phyloP scores from a whole-genome alignment of 2,888 invertebrate genomes.

The Sinodicranocentrus sp. region DNA sequence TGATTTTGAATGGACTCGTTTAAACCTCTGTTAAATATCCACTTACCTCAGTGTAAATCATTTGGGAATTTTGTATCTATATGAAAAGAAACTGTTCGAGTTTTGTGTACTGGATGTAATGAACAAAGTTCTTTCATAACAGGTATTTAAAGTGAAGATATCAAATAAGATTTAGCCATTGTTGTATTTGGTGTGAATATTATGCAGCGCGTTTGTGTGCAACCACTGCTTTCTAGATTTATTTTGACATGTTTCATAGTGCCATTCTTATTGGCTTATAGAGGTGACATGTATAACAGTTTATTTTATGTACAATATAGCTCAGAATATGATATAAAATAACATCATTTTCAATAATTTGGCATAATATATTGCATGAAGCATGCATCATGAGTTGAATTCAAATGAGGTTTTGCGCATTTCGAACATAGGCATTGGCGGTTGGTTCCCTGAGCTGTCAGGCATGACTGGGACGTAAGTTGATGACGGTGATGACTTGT shows the following conservation, averaged over 20 bases:
- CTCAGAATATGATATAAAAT: constrained; percentile 44
- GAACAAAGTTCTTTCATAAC: too few relatives aligned
- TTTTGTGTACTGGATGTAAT: too few relatives aligned
- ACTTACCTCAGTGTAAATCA: too few relatives aligned
- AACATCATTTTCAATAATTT: constrained; percentile 65
- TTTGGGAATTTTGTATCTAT: too few relatives aligned
- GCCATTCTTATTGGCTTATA: background rate
- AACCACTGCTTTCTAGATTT: too few relatives aligned
- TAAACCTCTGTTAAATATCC: too few relatives aligned
- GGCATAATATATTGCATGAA: constrained; percentile 57
- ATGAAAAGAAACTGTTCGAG: too few relatives aligned
- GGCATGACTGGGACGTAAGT: constrained; percentile 86
- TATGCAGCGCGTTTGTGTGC: too few relatives aligned
- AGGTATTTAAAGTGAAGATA: too few relatives aligned
- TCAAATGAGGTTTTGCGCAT: constrained; percentile 81
- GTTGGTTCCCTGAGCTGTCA: constrained; percentile 77
- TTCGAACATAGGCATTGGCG: constrained; percentile 82
- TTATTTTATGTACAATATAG: constrained; percentile 34
- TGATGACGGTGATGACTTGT: constrained; percentile 87
- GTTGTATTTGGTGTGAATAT: too few relatives aligned
- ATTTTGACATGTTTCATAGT: background rate
- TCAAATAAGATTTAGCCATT: too few relatives aligned
- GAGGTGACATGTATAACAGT: constrained; percentile 4
- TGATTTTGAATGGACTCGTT: too few relatives aligned
- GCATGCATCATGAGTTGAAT: constrained; percentile 70